Percentiles rank a stretch among this genome's conserved stretches.
Evolutionary conservation across 2,113 vertebrate species (phyloP).

Genomic region (Ceratotherium simum): DNA sequence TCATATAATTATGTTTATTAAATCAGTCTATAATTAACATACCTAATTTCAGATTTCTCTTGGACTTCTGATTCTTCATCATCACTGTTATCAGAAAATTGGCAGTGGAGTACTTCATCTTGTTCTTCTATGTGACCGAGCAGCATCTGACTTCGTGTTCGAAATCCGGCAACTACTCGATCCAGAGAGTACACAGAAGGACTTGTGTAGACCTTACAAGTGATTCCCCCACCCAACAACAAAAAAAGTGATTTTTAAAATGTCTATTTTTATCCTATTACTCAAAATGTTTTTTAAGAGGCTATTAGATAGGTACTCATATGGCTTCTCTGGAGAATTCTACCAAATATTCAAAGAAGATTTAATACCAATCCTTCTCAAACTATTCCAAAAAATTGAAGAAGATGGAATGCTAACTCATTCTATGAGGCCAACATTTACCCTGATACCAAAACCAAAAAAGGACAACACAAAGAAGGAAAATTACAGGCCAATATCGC

Average conservation of each 20-base stretch:
- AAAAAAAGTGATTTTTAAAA: conserved; percentile 55
- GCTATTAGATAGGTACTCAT: not conserved
- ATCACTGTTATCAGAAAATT: conserved; percentile 86
- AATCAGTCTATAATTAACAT: conserved; percentile 29
- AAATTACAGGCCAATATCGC: no score
- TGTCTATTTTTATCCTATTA: conserved; percentile 40
- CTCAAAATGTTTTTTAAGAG: not conserved
- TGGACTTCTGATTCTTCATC: conserved; percentile 81
- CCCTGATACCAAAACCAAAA: no score
- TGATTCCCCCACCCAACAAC: conserved; percentile 71
- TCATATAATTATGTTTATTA: conserved; percentile 27
- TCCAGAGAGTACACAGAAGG: conserved; percentile 88
- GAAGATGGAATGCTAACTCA: no score
- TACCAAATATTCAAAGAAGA: no score
- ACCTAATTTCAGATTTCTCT: conserved; percentile 86
- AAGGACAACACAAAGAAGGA: no score
- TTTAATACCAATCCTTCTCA: no score
- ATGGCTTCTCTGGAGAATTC: no score
- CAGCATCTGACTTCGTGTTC: conserved; percentile 89
- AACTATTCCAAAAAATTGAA: no score
- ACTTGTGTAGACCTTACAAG: conserved; percentile 89
- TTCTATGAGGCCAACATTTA: no score
- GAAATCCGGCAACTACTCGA: conserved; percentile 91
- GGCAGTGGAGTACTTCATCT: conserved; percentile 90
- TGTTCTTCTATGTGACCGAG: conserved; percentile 91